Evolutionary conservation across 1,140 invertebrate genomes (phyloP), one percentile per base, ranked within the genome.

Genomic region (Popillia japonica): DNA sequence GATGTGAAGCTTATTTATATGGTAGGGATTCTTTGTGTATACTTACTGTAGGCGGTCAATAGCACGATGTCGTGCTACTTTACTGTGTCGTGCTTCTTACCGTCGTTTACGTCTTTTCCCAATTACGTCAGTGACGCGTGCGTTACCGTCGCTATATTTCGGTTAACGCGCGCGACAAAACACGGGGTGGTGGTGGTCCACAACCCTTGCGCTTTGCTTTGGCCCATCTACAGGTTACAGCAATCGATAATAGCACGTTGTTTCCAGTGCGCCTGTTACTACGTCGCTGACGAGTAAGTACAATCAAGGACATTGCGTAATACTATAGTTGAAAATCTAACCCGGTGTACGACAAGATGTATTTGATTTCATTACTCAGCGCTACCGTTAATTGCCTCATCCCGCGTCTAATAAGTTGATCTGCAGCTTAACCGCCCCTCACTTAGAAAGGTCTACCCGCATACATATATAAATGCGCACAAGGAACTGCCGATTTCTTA

Each of bases 231-330:
- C 61, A 68, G 61, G 61, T 68, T 68, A 20, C 22, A 20, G 20
- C 9, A 68, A 68, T 68, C 61, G 61, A 68, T 68, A 68, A 68
- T 27, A 34, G 4, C 27, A 27, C 61, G 61, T 22, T 34, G 23
- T 68, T 68, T 68, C 14, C 61, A 68, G 10, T 68, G 61, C 61
- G 61, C 61, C 61, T 68, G 61, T 68, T 68, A 68, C 61, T 68
- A 68, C 61, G 23, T 68, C 3, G 61, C 61, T 22, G 27, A 34
- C 27, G 23, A 34, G 27, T 34, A 34, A 27, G 11, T 68, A 68
- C 61, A 20, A 68, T 14, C 61, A 68, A 68, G 61, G 61, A 68
- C 61, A 68, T 14, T 55, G 14, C 48, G 14, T 55, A 55, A 55
- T 55, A 27, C 22, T 9, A 4, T 27, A 27, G 22, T 27, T 6